Conservation (phyloP, 1,140 invertebrate species). For the Akabosia matsudoensis region DNA sequence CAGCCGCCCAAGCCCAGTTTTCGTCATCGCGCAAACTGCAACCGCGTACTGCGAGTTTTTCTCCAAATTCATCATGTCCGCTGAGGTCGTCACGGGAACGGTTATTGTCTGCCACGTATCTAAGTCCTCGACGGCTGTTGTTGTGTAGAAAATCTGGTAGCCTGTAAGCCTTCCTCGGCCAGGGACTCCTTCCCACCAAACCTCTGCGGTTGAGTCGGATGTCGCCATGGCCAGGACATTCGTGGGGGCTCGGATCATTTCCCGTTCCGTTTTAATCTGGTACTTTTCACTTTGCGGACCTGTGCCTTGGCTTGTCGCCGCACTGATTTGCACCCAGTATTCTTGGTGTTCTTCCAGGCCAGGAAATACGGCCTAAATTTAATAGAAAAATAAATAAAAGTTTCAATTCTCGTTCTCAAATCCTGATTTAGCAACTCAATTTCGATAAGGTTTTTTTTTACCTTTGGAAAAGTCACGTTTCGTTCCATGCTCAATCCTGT, state of each 20-base stretch:
- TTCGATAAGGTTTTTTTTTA: not conserved
- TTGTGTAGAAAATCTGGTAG: conserved; percentile 90
- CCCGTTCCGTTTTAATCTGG: conserved; percentile 77
- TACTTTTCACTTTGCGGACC: conserved; percentile 86
- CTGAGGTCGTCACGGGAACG: conserved; percentile 80
- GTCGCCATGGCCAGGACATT: conserved; percentile 86
- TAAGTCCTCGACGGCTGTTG: conserved; percentile 85
- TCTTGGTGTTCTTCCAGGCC: conserved; percentile 93
- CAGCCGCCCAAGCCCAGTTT: conserved; percentile 58
- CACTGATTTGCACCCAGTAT: conserved; percentile 88
- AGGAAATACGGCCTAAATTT: conserved; percentile 72
- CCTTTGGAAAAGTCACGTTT: conserved; percentile 38
- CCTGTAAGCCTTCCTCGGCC: conserved; percentile 77
- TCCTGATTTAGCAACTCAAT: not conserved
- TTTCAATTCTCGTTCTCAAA: not conserved
- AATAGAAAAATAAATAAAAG: not conserved
- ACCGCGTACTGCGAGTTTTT: conserved; percentile 89
- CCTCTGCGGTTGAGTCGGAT: conserved; percentile 82
- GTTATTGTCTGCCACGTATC: conserved; percentile 84
- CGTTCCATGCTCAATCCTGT: conserved; percentile 72
- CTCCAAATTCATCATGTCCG: conserved; percentile 84
- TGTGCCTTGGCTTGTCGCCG: conserved; percentile 80
- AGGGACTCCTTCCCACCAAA: conserved; percentile 94
- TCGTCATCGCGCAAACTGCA: conserved; percentile 79
- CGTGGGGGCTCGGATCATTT: conserved; percentile 79